Conservation (phyloP, 2,888 invertebrate genomes). For the Galeopsomyia nigrocyanea region DNA sequence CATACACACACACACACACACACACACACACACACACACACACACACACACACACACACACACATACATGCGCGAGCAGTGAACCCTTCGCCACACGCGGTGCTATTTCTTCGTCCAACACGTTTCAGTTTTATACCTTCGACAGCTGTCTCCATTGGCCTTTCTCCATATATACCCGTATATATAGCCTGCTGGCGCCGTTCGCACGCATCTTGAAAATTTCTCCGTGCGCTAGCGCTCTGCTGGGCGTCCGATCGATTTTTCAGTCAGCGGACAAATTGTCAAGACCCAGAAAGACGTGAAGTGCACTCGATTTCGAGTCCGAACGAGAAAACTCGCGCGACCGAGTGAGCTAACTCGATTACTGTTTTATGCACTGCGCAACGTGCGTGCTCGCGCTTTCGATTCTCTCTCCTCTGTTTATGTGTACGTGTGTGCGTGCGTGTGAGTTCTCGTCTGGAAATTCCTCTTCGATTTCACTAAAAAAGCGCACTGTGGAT, state of each 20-base stretch:
- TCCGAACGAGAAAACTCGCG: conserved; percentile 3
- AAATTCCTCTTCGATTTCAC: neutral
- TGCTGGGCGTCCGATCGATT: conserved; percentile 46
- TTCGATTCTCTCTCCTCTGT: too few species aligned
- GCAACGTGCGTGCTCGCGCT: neutral
- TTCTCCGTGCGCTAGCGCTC: too few species aligned
- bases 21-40: too few species aligned
- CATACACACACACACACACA: too few species aligned
- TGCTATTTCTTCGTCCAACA: too few species aligned
- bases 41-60: too few species aligned
- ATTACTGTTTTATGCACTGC: conserved; percentile 9
- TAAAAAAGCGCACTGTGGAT: neutral
- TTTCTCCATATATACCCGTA: conserved; percentile 13
- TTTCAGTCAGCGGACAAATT: conserved; percentile 51
- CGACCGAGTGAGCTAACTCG: conserved; percentile 5
- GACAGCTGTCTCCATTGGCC: conserved; percentile 8
- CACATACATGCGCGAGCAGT: too few species aligned
- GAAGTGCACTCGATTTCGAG: conserved; percentile 19
- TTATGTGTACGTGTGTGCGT: neutral
- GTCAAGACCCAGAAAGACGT: neutral
- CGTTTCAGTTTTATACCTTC: conserved; percentile 18
- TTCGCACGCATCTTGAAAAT: conserved; percentile 11
- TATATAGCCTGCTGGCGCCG: neutral
- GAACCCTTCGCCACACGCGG: too few species aligned
- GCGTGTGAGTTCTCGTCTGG: neutral